Conservation (phyloP, 92 coral and sea anemone genomes). For the Blastomussa wellsi region DNA sequence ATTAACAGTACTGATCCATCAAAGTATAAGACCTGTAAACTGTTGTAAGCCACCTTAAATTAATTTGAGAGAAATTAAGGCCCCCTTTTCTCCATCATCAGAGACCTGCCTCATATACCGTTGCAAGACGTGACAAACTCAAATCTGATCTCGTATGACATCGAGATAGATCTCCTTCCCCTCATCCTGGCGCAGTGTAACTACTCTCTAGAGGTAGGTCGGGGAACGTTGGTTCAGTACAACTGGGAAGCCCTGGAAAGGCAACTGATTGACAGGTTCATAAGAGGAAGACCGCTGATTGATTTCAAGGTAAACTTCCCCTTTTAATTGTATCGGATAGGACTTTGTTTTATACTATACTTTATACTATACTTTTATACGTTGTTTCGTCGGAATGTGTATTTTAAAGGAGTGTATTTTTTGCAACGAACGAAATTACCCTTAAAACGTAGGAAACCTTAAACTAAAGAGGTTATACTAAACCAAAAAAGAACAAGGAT, state of each 20-base stretch:
- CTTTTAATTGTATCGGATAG: not conserved
- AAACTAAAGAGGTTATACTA: too few species aligned
- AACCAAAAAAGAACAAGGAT: too few species aligned
- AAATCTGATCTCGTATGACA: constrained; percentile 76
- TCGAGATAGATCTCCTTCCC: constrained; percentile 78
- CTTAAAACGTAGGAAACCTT: too few species aligned
- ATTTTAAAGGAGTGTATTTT: not conserved
- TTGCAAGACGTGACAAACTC: constrained; percentile 59
- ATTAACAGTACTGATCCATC: too few species aligned
- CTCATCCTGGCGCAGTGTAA: constrained; percentile 80
- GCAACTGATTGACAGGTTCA: constrained; percentile 89
- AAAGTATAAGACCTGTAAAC: too few species aligned
- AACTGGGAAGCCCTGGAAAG: constrained; percentile 90
- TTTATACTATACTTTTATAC: too few species aligned
- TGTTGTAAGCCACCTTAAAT: too few species aligned
- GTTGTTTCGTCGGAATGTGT: not conserved
- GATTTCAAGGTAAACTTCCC: constrained; percentile 60
- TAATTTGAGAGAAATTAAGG: not conserved
- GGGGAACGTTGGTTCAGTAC: constrained; percentile 80
- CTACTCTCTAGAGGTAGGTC: constrained; percentile 84
- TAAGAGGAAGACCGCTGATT: constrained; percentile 68
- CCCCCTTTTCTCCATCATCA: not conserved
- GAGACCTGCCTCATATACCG: constrained; percentile 64
- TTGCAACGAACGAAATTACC: too few species aligned
- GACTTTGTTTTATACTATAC: not conserved